Evolutionary conservation across 2,113 vertebrate genomes (phyloP).

Genomic region (Pollimyrus isidori): DNA sequence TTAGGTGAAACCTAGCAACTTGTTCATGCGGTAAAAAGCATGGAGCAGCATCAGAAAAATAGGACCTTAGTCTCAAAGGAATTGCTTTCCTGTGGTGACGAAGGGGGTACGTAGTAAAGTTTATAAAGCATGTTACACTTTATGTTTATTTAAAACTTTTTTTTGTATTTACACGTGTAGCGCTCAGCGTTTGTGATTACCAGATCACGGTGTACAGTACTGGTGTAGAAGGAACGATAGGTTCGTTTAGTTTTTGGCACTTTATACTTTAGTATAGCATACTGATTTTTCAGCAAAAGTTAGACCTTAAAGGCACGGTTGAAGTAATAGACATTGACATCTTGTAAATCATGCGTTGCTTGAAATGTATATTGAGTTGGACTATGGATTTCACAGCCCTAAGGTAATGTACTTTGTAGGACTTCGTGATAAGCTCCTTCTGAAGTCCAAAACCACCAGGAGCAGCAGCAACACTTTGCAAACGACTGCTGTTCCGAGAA

Average conservation of each 20-base stretch:
- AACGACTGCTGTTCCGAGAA: slow-evolving; percentile 70
- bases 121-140: background rate
- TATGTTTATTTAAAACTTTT: background rate
- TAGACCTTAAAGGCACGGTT: background rate
- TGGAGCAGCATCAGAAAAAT: background rate
- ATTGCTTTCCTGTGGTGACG: slow-evolving; percentile 54
- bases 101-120: slow-evolving; percentile 42
- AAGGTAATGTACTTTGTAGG: slow-evolving; percentile 49
- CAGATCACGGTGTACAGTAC: background rate
- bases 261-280: background rate
- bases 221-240: background rate
- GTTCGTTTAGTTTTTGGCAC: background rate
- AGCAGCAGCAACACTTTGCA: slow-evolving; percentile 48
- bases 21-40: background rate
- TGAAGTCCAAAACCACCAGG: slow-evolving; percentile 56
- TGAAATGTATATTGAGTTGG: background rate
- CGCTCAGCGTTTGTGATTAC: background rate
- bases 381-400: background rate
- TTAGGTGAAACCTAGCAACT: slow-evolving; percentile 22
- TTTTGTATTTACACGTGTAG: background rate
- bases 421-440: slow-evolving; percentile 69
- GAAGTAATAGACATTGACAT: background rate
- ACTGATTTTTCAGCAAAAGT: background rate
- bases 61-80: slow-evolving; percentile 45
- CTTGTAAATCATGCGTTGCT: background rate